Base-by-base conservation (phyloP, 2,888 invertebrate species). In the Drosophila putrida region DNA sequence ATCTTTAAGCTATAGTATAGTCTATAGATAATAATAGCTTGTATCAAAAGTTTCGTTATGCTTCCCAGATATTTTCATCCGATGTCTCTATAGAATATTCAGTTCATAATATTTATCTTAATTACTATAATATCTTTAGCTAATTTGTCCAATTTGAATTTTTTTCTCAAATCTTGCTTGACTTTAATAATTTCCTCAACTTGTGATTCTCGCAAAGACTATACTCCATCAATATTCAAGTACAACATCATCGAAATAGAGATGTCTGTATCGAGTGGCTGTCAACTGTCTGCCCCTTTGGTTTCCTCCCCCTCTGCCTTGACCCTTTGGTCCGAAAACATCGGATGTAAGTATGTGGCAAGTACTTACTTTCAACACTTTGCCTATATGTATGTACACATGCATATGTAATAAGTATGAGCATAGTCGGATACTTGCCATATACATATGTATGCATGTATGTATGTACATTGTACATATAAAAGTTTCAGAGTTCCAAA, bases 281-380 rank as follows among this genome's bases (percentile, higher is more conserved):
- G 58, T 49, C 58, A 38, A 33, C 49, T 25, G 25, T 8, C 39
- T 25, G 11, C 33, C 20, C 15, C 27, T 28, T 39, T 8, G 10
- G 10, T 6, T n/a, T 31, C 20, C 31, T 9, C 33, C 39, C 13
- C 28, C 51, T 11, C 25, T 27, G 2, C 11, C 6, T 11, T 44
- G 55, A 33, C 55, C 43, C 55, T 33, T 43, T n/a, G 41, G 36
- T 31, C 41, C 8, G n/a, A 31, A 15, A 20, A 8, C 10, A 28
- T 39, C 15, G 13, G 36, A 27, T 53, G 27, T 49, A n/a, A n/a
- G 44, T 51, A 36, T 68, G 25, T 59, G 50, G 55, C 9, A 41
- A 49, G 64, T 33, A 75, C 53, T 58, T 33, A 75, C 53, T 58
- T 66, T 70, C 51, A 59, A 70, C 65, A 75, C 71, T 66, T 50